Percentiles rank a stretch among this genome's conserved stretches.
Evolutionary conservation across 2,888 invertebrate genomes (phyloP).

Genomic region (Ichneumoninae sp.): DNA sequence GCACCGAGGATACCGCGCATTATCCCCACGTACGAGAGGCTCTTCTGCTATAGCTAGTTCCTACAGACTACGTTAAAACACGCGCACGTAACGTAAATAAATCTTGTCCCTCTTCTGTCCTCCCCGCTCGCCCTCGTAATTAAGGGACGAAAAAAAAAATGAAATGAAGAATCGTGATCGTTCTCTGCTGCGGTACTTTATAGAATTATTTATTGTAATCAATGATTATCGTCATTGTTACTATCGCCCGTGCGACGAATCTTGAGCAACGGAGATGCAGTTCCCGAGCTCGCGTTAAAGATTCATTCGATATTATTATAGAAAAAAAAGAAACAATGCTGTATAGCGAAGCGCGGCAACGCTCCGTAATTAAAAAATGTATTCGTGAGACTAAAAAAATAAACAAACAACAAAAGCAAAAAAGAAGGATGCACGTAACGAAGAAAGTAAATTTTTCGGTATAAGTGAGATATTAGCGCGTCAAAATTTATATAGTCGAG

Average conservation of each 20-base stretch:
- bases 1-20: slow-evolving; percentile 34
- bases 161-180: slow-evolving; percentile 47
- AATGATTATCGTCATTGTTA: slow-evolving; percentile 54
- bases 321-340: slow-evolving; percentile 35
- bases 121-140: slow-evolving; percentile 23
- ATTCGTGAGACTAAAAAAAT: slow-evolving; percentile 30
- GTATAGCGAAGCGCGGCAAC: slow-evolving; percentile 59
- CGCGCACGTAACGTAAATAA: slow-evolving; percentile 42
- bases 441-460: slow-evolving; percentile 67
- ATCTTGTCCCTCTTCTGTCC: slow-evolving; percentile 2
- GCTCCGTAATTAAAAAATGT: slow-evolving; percentile 42
- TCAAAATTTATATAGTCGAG: slow-evolving; percentile 70
- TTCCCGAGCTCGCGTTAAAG: neutral
- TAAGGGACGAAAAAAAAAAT: slow-evolving; percentile 28
- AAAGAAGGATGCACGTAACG: slow-evolving; percentile 42
- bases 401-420: neutral
- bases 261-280: neutral
- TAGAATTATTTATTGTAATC: slow-evolving; percentile 64
- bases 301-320: slow-evolving; percentile 51
- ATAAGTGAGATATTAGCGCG: slow-evolving; percentile 61
- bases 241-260: slow-evolving; percentile 23
- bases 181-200: slow-evolving; percentile 51
- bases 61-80: slow-evolving; percentile 57
- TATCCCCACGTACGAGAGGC: slow-evolving; percentile 47
- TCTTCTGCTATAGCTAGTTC: slow-evolving; percentile 66